Percentiles rank a stretch among this genome's conserved stretches.
phyloP scores from a whole-genome alignment of 1,140 invertebrate genomes.

The Hermetia illucens region DNA sequence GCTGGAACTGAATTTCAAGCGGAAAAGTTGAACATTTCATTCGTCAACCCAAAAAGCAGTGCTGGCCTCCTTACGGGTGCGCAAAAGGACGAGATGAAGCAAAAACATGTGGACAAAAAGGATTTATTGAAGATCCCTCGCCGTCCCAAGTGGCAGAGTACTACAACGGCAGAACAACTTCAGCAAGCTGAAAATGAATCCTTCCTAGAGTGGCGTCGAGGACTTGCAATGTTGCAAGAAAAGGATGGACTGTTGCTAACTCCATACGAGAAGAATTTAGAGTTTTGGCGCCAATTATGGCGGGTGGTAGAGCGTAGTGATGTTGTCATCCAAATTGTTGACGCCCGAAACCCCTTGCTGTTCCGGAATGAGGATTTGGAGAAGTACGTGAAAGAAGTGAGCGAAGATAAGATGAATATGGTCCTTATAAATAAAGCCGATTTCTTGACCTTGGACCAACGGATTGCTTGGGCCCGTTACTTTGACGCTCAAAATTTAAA shows the following conservation, averaged over 20 bases:
- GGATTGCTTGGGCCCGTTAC: conserved; percentile 76
- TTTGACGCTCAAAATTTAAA: conserved; percentile 54
- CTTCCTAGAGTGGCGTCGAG: conserved; percentile 80
- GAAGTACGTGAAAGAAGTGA: conserved; percentile 77
- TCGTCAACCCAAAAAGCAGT: conserved; percentile 37
- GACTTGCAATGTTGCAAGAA: conserved; percentile 67
- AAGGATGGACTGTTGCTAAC: conserved; percentile 70
- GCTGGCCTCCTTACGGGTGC: conserved; percentile 46
- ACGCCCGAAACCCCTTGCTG: conserved; percentile 90
- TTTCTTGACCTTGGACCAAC: conserved; percentile 67
- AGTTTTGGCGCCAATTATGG: conserved; percentile 98
- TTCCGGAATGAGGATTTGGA: conserved; percentile 94
- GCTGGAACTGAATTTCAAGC: conserved; percentile 86
- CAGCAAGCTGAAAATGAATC: conserved; percentile 57
- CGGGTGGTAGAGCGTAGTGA: conserved; percentile 93
- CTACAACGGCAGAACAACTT: conserved; percentile 64
- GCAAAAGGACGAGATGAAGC: conserved; percentile 43
- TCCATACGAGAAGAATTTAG: conserved; percentile 95
- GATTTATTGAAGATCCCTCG: conserved; percentile 62
- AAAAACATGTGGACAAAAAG: conserved; percentile 50
- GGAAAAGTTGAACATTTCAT: conserved; percentile 70
- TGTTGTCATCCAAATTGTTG: conserved; percentile 89
- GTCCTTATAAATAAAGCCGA: conserved; percentile 97
- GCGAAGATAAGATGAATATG: conserved; percentile 61
- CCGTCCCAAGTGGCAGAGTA: conserved; percentile 67